Evolutionary conservation across 2,888 invertebrate species (phyloP), one percentile per base, ranked within the genome.

Genomic region (Coleophora deauratella): DNA sequence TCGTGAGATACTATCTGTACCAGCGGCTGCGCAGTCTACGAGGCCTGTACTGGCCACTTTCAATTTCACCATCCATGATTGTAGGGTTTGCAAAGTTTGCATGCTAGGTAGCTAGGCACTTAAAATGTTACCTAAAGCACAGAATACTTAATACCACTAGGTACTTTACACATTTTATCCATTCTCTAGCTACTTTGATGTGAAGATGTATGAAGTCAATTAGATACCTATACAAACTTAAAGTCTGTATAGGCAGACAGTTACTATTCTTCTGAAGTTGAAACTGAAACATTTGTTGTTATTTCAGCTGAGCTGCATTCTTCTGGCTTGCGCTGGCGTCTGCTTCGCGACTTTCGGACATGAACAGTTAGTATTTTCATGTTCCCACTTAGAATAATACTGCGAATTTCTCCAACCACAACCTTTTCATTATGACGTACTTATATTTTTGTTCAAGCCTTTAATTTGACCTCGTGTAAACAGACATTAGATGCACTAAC

Each of bases 331-430:
- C 69, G 56, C 77, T 72, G 80, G 78, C 55, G 68, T 78, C 71
- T 73, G 78, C 78, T 60, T 72, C 62, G 84, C 84, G 72, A 85
- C 85, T 69, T 85, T 85, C 68, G 84, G 84, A 66, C 63, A 70
- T 66, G 80, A 84, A 77, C 84, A 84, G 85, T 85, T 72, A 84
- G 85, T 85, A 81, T 73, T 46, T 56, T 59, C 50, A 54, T 59
- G 62, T 58, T 63, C 54, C 48, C 44, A 43, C 33, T 34, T 37
- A 21, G 6, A 6, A 21, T 46, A 50, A 42, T 38, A 21, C 43
- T 35, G 39, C 31, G 39, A 49, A 44, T 55, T 55, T 47, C 54
- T 49, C 47, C 45, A 51, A 52, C 48, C 44, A 46, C 46, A 46
- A 31, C 7, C 37, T 34, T 44, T 36, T 11, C 30, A 40, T 15